These are phyloP conservation scores for western clawed frog (Xenopus tropicalis) DNA, from an alignment of 2,113 vertebrate genomes.

Conservation along the genomic window UCB_Xtro_10.0 CM004450.2:88417001-88417500, in stretches of 20 bases:
- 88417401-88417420: constrained; percentile 42
- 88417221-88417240: background rate
- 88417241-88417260: constrained; percentile 23
- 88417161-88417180: no score
- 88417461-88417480: constrained; percentile 18
- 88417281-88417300: constrained; percentile 37
- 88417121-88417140: no score
- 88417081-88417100: no score
- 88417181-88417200: no score
- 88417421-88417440: constrained; percentile 43
- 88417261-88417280: constrained; percentile 9
- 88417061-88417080: no score
- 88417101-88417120: no score
- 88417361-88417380: constrained; percentile 40
- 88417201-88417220: background rate
- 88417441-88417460: constrained; percentile 34
- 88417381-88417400: constrained; percentile 42
- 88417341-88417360: constrained; percentile 31
- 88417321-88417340: constrained; percentile 40
- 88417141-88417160: no score
- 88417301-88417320: constrained; percentile 30
- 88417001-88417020: no score
- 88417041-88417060: no score
- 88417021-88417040: no score
- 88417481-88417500: constrained; percentile 4